Percentiles rank a stretch among this genome's conserved stretches.
phyloP scores from a whole-genome alignment of 1,140 invertebrate genomes.

The Melipona quadrifasciata region DNA sequence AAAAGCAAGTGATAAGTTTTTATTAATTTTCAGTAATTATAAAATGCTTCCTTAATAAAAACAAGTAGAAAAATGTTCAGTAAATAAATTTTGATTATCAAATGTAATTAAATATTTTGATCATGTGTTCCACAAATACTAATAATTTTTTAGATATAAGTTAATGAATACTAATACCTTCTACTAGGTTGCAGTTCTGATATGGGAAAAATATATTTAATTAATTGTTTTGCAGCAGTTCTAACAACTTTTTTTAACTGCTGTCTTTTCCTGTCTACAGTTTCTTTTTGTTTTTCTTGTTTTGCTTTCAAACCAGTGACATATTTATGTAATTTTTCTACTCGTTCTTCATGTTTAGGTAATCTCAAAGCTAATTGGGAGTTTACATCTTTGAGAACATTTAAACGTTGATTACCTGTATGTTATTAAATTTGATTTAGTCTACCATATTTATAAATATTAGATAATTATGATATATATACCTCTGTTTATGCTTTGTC shows the following conservation, averaged over 20 bases:
- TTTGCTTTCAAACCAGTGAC: constrained; percentile 82
- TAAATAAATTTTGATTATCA: neutral
- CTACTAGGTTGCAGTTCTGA: constrained; percentile 82
- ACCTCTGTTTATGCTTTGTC: constrained; percentile 83
- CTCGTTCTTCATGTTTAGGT: constrained; percentile 85
- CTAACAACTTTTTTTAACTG: constrained; percentile 85
- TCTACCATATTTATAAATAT: constrained; percentile 23
- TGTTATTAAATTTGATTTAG: constrained; percentile 45
- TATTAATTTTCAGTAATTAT: constrained; percentile 33
- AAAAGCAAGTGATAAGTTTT: constrained; percentile 49
- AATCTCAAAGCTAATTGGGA: constrained; percentile 82
- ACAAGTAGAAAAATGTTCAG: constrained; percentile 33
- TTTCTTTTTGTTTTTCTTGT: constrained; percentile 81
- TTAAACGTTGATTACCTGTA: constrained; percentile 80
- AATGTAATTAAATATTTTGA: neutral
- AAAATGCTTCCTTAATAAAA: constrained; percentile 12
- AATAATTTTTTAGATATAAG: constrained; percentile 11
- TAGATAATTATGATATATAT: constrained; percentile 31
- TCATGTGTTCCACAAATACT: neutral
- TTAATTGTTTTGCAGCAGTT: constrained; percentile 86
- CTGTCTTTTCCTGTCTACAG: constrained; percentile 82
- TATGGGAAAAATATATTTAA: constrained; percentile 90
- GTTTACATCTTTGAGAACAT: constrained; percentile 83
- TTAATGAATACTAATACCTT: constrained; percentile 73
- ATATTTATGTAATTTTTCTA: constrained; percentile 84